A percentile compares a stretch with the other conserved stretches of the same genome.
phyloP scores from a whole-genome alignment of 2,888 invertebrate species.

The Harmothoe impar region DNA sequence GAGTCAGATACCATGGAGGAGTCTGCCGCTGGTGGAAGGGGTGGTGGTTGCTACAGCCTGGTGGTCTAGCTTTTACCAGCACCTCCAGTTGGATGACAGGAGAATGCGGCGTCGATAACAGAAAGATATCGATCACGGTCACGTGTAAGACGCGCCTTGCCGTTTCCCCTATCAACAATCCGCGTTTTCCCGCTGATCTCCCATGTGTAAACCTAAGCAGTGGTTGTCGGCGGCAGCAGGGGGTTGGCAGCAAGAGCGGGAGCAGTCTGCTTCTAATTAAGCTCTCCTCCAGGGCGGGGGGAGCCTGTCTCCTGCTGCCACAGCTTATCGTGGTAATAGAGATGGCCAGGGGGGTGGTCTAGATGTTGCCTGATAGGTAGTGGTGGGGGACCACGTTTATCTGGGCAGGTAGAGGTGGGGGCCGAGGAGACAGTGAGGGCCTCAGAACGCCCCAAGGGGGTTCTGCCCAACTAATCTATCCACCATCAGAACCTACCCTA shows the following conservation, averaged over 20 bases:
- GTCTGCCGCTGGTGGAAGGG: too few relatives aligned
- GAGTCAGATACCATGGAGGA: too few relatives aligned
- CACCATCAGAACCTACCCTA: not conserved
- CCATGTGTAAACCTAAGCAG: not conserved
- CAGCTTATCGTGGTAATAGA: not conserved
- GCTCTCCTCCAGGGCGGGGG: not conserved
- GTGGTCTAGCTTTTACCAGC: not conserved
- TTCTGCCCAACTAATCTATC: not conserved
- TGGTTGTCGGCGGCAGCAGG: not conserved
- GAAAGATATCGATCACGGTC: slow-evolving; percentile 24
- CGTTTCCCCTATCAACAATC: slow-evolving; percentile 49
- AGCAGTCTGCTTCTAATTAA: slow-evolving; percentile 24
- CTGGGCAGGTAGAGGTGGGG: not conserved
- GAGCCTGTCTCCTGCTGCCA: not conserved
- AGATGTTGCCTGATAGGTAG: not conserved
- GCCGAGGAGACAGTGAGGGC: not conserved
- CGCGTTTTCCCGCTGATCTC: slow-evolving; percentile 27
- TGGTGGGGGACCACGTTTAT: too few relatives aligned
- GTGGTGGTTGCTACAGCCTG: too few relatives aligned
- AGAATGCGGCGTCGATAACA: slow-evolving; percentile 36
- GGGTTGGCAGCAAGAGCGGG: not conserved
- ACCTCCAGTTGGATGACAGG: not conserved
- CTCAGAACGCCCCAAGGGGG: not conserved
- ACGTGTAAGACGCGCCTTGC: not conserved
- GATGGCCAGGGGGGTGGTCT: not conserved